Evolutionary conservation across 2,797 vertebrate genomes (phyloP), one percentile per base, ranked within the genome.

Genomic region (Hoplostethus mediterraneus): DNA sequence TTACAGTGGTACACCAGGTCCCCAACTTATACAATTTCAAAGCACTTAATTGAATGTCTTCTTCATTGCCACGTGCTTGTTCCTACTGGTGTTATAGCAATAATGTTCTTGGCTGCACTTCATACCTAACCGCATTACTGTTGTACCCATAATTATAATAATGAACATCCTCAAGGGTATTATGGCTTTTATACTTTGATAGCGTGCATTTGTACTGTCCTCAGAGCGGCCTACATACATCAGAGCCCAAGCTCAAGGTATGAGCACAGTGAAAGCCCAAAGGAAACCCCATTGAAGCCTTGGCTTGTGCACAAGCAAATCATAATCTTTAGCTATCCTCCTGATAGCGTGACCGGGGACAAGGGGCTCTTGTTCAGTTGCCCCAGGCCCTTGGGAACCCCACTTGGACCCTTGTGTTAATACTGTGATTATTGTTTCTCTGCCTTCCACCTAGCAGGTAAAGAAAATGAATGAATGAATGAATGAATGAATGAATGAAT

Each of bases 121-220:
- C 52, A 40, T 59, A n/a, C 44, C 52, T 45, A 49, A 71, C 30
- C 21, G 13, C n/a, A 40, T 72, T 51, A 70, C 55, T 62, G 55
- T 45, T 69, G 47, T 47, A 49, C 54, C 44, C 64, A 67, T n/a
- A 58, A 63, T 79, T 60, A 64, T n/a, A 71, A 44, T 42, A 49
- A 36, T 52, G 49, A 42, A 51, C n/a, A 56, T 33, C 21, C 59
- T 73, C 25, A 58, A 17, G 42, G 63, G 59, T 52, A 36, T 31
- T 58, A 33, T 36, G 52, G 44, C 63, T 53, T 63, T 56, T 42
- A 71, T 42, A 51, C 55, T 63, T 21, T 70, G 49, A 66, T 66
- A 60, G n/a, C 7, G 16, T 6, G 9, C 17, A 49, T 17, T 75
- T 51, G 48, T 64, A 38, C 49, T 59, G 38, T 45, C 48, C 49